These are phyloP conservation scores for Ophiothrix spiculata DNA, from an alignment of 35 echinoderm and acorn worm species.

Conservation along the genomic window DNA sequence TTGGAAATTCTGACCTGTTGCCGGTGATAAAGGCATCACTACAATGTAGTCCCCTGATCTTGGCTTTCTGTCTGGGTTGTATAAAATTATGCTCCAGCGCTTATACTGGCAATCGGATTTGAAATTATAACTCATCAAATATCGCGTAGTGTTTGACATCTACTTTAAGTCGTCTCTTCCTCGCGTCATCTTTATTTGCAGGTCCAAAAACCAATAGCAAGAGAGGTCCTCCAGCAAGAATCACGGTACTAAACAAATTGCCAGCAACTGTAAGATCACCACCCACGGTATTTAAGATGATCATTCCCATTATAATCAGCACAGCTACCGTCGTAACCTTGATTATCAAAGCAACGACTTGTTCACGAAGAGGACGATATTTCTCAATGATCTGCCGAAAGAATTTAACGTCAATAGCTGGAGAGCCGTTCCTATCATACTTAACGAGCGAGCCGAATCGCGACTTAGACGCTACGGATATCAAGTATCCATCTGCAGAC, in stretches of 20 bases:
- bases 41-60: no score
- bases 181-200: slow-evolving; percentile 41
- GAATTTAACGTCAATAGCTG: slow-evolving; percentile 36
- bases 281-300: slow-evolving; percentile 59
- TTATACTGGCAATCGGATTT: no score
- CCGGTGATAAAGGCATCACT: no score
- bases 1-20: no score
- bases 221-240: slow-evolving; percentile 61
- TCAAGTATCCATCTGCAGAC: no score
- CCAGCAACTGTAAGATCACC: slow-evolving; percentile 51
- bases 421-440: slow-evolving; percentile 20
- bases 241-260: slow-evolving; percentile 59
- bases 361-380: slow-evolving; percentile 40
- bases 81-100: no score
- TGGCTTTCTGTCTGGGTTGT: no score
- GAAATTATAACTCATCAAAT: neutral
- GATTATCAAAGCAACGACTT: slow-evolving; percentile 36
- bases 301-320: slow-evolving; percentile 52
- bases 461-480: neutral
- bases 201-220: slow-evolving; percentile 49
- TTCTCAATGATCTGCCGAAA: slow-evolving; percentile 48
- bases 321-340: slow-evolving; percentile 43
- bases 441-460: neutral
- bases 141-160: slow-evolving; percentile 40
- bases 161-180: slow-evolving; percentile 33